Percentiles rank a stretch among this genome's conserved stretches.
phyloP scores from a whole-genome alignment of 2,888 invertebrate genomes.

The Argyresthia albistria region DNA sequence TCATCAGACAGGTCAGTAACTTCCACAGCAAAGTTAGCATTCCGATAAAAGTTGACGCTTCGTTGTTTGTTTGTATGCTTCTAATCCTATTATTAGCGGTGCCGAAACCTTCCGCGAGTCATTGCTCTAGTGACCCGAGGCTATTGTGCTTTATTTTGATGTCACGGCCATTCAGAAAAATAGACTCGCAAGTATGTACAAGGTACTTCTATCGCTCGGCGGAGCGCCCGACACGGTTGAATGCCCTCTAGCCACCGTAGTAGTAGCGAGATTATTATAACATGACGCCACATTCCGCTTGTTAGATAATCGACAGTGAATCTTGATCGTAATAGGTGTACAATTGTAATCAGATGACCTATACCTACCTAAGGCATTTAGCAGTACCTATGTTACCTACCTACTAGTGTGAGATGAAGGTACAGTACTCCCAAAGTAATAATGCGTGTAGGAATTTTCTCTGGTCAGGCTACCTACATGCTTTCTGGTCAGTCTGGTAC shows the following conservation, averaged over 20 bases:
- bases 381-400: no score
- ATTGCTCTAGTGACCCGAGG: slow-evolving; percentile 69
- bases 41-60: neutral
- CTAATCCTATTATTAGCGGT: slow-evolving; percentile 29
- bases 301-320: slow-evolving; percentile 17
- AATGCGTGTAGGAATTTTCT: no score
- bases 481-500: no score
- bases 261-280: slow-evolving; percentile 2
- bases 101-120: slow-evolving; percentile 45
- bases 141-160: slow-evolving; percentile 55
- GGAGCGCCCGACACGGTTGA: slow-evolving; percentile 36
- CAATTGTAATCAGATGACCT: no score
- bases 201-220: slow-evolving; percentile 28
- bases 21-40: slow-evolving; percentile 4
- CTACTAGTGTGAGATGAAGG: no score
- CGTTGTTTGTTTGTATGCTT: slow-evolving; percentile 7
- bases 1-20: slow-evolving; percentile 90
- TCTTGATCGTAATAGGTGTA: neutral
- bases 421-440: no score
- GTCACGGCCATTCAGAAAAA: slow-evolving; percentile 61
- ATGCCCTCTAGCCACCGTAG: slow-evolving; percentile 36
- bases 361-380: no score
- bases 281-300: slow-evolving; percentile 7
- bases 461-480: no score
- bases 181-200: no score